A percentile compares a stretch with the other conserved stretches of the same genome.
Conservation (phyloP, 2,888 invertebrate genomes). For the Nymphalis polychloros region DNA sequence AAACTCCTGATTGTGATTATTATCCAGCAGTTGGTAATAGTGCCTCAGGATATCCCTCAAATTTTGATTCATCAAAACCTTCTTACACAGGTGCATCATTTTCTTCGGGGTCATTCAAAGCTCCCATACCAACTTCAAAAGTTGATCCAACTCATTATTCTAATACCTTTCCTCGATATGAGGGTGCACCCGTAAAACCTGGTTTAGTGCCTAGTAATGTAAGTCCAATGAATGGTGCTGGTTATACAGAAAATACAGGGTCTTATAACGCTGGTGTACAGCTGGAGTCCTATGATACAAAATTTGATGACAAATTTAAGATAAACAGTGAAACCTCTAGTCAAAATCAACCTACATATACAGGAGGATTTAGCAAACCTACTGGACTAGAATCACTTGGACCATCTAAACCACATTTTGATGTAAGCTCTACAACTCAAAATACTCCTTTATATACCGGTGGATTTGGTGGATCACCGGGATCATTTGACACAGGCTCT, state of each 20-base stretch:
- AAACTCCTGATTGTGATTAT: constrained; percentile 44
- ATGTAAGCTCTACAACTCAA: constrained; percentile 16
- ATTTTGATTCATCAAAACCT: constrained; percentile 11
- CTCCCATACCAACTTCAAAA: constrained; percentile 7
- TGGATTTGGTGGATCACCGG: constrained; percentile 51
- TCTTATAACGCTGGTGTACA: constrained; percentile 2
- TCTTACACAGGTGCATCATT: constrained; percentile 7
- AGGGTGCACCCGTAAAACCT: constrained; percentile 1
- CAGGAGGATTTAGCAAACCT: constrained; percentile 47
- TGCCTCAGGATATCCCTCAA: constrained; percentile 6
- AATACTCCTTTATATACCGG: constrained; percentile 51
- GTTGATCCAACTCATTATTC: constrained; percentile 7
- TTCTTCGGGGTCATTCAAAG: neutral
- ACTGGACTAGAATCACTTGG: constrained; percentile 33
- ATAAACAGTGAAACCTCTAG: neutral
- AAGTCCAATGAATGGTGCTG: constrained; percentile 8
- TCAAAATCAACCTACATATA: constrained; percentile 40
- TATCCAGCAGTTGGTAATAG: constrained; percentile 12
- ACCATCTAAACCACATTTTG: constrained; percentile 19
- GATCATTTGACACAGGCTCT: constrained; percentile 42
- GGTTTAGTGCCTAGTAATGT: neutral
- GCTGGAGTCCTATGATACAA: neutral
- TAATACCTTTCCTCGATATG: constrained; percentile 9
- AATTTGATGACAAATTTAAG: neutral
- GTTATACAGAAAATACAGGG: constrained; percentile 16